Base-by-base conservation (phyloP, 2,113 vertebrate genomes). In the Gallinago paraguaiae region DNA sequence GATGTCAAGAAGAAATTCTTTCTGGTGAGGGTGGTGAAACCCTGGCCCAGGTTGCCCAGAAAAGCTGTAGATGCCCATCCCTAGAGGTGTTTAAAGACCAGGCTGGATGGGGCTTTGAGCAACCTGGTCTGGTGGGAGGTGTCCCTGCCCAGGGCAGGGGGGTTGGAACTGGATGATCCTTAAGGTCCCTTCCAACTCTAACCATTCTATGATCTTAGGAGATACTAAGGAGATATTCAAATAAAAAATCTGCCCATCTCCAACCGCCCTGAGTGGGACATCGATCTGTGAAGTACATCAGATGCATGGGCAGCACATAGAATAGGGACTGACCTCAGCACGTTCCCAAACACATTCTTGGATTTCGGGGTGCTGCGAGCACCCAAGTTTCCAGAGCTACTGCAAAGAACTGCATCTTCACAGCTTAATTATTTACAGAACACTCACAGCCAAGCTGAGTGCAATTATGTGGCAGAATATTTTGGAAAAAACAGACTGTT, bases 401-500 rank as follows among this genome's bases (percentile, higher is more conserved):
- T 64, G 88, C 77, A 86, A 79, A 84, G 77, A 63, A 43, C 78
- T 54, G 30, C 11, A 1, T 76, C 88, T 57, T 78, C 82, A 31
- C 76, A 56, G 60, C 69, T 24, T 71, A 86, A 81, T 82, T 91
- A 57, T 78, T 91, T 79, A 86, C 81, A 86, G 72, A 94, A 75
- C 17, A 0, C 33, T 74, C 85, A 22, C n/a, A 71, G 88, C 65
- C 35, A 60, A 79, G 64, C 56, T 43, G 82, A 28, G 3, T 10
- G 33, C 65, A 82, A 39, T 43, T 57, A 56, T 5, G 37, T 31
- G 68, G 69, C 7, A 5, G 65, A 41, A 17, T 68, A 65, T 86
- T 93, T 79, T 84, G 88, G 88, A 88, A 86, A 92, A 95, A 78
- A n/a, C 63, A 78, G 61, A 17, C n/a, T 30, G 63, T 8, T 67